Evolutionary conservation across 2,113 vertebrate genomes (phyloP), one percentile per base, ranked within the genome.

Genomic region (Dunckerocampus dactyliophorus): DNA sequence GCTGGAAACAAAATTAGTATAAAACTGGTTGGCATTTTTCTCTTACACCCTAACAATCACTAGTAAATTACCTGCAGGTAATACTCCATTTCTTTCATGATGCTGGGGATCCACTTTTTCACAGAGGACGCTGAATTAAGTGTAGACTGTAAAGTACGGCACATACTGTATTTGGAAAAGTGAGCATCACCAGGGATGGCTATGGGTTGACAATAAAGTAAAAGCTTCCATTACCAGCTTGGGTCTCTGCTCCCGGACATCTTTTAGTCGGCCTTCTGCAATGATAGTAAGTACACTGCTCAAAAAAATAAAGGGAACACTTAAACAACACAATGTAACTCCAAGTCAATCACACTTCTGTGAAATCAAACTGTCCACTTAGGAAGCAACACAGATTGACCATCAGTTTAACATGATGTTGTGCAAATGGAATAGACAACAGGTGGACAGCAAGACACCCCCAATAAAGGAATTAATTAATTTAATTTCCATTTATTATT

Each of bases 101-200:
- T 92, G 81, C 87, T 88, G 34, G 90, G 90, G 20, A 93, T 90
- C 91, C 91, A 93, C 59, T 89, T 92, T 57, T 86, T 91, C 51
- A 93, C 86, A 12, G 84, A 85, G 47, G 87, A 63, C 6, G 82
- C 71, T 9, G 89, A 87, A 64, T 89, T 88, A 0, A 92, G 82
- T 4, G 88, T 77, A 0, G 82, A 88, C 92, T 92, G 71, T 16
- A 42, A 37, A 58, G 31, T 48, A 47, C 70, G 42, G 9, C 9
- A 12, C 3, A 59, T 56, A n/a, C n/a, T n/a, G n/a, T 55, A 24
- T 1, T 20, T 55, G 8, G 8, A 31, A 53, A 53, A 31, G 14
- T 31, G 2, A 31, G 24, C 24, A 31, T 31, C 8, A 53, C 17
- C 51, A 37, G 10, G 37, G 9, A 39, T 39, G 37, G 9, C 11